phyloP scores from a whole-genome alignment of 2,888 invertebrate genomes.

The Mesopsocus fuscifrons region DNA sequence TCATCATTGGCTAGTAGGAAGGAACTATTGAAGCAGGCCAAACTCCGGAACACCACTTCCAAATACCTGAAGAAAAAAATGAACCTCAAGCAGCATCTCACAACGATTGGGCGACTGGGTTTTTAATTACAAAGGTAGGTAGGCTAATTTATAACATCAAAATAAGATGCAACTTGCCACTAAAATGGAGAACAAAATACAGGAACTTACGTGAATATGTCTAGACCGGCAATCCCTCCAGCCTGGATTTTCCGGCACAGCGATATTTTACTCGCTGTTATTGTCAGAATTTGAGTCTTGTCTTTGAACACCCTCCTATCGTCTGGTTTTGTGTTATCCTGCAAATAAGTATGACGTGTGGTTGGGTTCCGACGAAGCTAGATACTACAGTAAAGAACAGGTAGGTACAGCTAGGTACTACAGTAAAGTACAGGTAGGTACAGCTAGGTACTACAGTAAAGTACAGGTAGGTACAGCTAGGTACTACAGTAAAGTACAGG shows the following conservation, averaged over 20 bases:
- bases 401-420: too few relatives aligned
- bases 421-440: too few relatives aligned
- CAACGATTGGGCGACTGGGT: conserved; percentile 3
- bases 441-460: too few relatives aligned
- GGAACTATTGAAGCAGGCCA: conserved; percentile 75
- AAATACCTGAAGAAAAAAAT: conserved; percentile 38
- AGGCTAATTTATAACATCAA: too few relatives aligned
- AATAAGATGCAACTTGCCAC: too few relatives aligned
- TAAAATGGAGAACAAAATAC: not conserved
- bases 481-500: too few relatives aligned
- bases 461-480: too few relatives aligned
- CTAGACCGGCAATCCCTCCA: conserved; percentile 45
- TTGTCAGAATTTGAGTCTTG: conserved; percentile 43
- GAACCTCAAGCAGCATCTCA: too few relatives aligned
- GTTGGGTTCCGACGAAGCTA: too few relatives aligned
- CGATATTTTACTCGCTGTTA: conserved; percentile 37
- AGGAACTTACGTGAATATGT: conserved; percentile 27
- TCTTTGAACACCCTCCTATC: conserved; percentile 41
- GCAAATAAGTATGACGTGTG: conserved; percentile 14
- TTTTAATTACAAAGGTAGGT: too few relatives aligned
- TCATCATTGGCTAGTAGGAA: conserved; percentile 48
- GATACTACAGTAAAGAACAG: too few relatives aligned
- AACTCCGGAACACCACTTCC: conserved; percentile 68
- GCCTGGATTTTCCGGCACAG: conserved; percentile 39
- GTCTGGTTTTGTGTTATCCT: conserved; percentile 30